These are phyloP conservation scores for Lepeophtheirus nordmannii DNA, from an alignment of 2,888 invertebrate species.

Conservation along the genomic window DNA sequence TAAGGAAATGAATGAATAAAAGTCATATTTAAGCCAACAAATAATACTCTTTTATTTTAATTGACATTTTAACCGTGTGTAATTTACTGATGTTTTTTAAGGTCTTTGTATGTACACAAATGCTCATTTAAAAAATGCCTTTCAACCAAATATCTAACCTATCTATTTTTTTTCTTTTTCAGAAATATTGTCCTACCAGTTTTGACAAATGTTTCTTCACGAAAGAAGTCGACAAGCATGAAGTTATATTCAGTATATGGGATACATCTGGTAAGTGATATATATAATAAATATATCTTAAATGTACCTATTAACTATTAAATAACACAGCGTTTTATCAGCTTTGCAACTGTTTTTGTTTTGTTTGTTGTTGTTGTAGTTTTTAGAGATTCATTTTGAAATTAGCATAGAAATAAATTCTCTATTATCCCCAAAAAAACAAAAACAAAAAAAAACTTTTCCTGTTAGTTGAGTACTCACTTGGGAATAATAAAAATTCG, in stretches of 20 bases:
- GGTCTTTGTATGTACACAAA: too few relatives aligned
- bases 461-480: not conserved
- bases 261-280: slow-evolving; percentile 43
- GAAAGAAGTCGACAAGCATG: slow-evolving; percentile 43
- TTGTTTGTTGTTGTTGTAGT: not conserved
- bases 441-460: not conserved
- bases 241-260: slow-evolving; percentile 47
- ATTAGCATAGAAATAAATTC: slow-evolving; percentile 4
- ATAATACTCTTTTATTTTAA: too few relatives aligned
- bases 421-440: not conserved
- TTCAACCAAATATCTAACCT: too few relatives aligned
- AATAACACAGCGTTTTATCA: not conserved
- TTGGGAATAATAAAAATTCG: not conserved
- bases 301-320: not conserved
- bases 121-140: too few relatives aligned
- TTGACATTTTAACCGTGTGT: too few relatives aligned
- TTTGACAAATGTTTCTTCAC: slow-evolving; percentile 47
- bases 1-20: too few relatives aligned
- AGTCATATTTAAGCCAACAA: too few relatives aligned
- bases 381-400: not conserved
- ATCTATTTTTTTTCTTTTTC: slow-evolving; percentile 30
- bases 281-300: not conserved
- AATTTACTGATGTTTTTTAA: too few relatives aligned
- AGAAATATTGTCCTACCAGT: slow-evolving; percentile 48
- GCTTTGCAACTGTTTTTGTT: not conserved